Evolutionary conservation across 2,888 invertebrate species (phyloP).

Genomic region (Siphonodentalium dalli): DNA sequence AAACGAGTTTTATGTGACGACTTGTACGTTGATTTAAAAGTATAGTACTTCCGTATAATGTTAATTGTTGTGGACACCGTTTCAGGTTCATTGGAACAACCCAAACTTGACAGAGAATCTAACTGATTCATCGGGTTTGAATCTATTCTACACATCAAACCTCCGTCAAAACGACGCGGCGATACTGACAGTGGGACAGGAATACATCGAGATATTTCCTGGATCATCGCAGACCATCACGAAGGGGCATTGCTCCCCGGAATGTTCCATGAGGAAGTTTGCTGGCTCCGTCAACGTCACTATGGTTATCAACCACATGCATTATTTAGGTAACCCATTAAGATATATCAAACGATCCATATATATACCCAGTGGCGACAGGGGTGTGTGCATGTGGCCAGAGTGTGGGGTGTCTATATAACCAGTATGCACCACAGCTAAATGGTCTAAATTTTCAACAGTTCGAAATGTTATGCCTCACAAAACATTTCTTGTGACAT

Average conservation of each 20-base stretch:
- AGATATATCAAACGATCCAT: neutral
- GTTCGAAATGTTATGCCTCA: too few relatives aligned
- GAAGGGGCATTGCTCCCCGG: neutral
- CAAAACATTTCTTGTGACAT: too few relatives aligned
- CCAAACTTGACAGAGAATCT: neutral
- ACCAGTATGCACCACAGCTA: too few relatives aligned
- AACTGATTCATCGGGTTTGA: constrained; percentile 3
- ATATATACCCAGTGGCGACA: too few relatives aligned
- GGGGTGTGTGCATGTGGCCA: too few relatives aligned
- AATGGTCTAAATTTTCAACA: too few relatives aligned
- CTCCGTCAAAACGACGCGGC: neutral
- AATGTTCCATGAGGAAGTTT: neutral
- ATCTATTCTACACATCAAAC: constrained; percentile 1
- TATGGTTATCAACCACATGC: constrained; percentile 1
- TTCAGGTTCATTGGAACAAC: constrained; percentile 6
- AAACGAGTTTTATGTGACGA: too few relatives aligned
- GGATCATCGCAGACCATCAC: neutral
- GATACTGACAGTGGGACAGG: neutral
- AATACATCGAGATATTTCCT: neutral
- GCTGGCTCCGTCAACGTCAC: neutral
- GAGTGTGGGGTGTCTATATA: too few relatives aligned
- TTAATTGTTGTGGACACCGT: too few relatives aligned
- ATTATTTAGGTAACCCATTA: constrained; percentile 6
- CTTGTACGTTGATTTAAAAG: too few relatives aligned
- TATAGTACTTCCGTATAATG: too few relatives aligned